phyloP scores from a whole-genome alignment of 2,888 invertebrate species.

The Anticlea derivata region DNA sequence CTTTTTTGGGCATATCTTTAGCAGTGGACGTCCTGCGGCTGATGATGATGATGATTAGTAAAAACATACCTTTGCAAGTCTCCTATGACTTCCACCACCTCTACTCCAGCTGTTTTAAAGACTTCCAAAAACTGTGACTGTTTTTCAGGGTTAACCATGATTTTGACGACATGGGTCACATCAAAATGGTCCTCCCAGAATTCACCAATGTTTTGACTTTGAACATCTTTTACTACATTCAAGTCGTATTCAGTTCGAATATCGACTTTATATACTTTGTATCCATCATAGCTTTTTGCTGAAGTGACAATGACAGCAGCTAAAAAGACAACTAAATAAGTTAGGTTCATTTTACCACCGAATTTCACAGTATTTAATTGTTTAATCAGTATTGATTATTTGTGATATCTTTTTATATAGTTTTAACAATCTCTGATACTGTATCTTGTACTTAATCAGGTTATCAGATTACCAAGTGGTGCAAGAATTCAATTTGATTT shows the following conservation, averaged over 20 bases:
- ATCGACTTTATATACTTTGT: slow-evolving; percentile 82
- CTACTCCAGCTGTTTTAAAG: slow-evolving; percentile 40
- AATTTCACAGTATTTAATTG: not conserved
- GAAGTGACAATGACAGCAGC: slow-evolving; percentile 30
- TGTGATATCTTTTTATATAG: not conserved
- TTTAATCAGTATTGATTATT: not conserved
- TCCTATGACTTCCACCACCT: slow-evolving; percentile 48
- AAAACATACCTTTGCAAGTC: slow-evolving; percentile 63
- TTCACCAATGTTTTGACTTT: slow-evolving; percentile 60
- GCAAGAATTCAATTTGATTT: no score
- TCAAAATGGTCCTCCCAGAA: slow-evolving; percentile 63
- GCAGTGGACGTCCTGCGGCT: no score
- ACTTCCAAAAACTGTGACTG: slow-evolving; percentile 43
- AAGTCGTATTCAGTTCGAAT: slow-evolving; percentile 77
- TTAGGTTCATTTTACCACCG: slow-evolving; percentile 42
- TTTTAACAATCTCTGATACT: not conserved
- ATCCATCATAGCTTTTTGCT: slow-evolving; percentile 76
- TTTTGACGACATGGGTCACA: slow-evolving; percentile 58
- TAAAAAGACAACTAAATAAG: slow-evolving; percentile 38
- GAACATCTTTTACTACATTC: slow-evolving; percentile 66
- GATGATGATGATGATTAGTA: no score
- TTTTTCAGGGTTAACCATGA: slow-evolving; percentile 60
- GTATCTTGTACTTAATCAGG: no score
- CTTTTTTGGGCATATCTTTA: no score
- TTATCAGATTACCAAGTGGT: no score